These are phyloP conservation scores for Catocala fraxini DNA, from an alignment of 2,888 invertebrate species.

Conservation along the genomic window DNA sequence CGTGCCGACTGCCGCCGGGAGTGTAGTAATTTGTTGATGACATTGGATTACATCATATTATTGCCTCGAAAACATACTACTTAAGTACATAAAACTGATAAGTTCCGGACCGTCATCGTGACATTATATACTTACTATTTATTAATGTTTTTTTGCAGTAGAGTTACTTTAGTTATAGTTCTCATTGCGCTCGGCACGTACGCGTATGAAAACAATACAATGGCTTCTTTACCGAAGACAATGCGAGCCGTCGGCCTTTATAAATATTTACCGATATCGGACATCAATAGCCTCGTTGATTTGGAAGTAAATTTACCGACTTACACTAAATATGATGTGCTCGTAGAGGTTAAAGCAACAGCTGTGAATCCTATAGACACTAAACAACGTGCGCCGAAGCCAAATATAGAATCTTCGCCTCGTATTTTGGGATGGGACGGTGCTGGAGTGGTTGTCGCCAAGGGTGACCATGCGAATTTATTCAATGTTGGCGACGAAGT, in stretches of 20 bases:
- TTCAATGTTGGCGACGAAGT: slow-evolving; percentile 78
- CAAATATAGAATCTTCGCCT: slow-evolving; percentile 63
- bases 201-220: slow-evolving; percentile 31
- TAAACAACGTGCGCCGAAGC: slow-evolving; percentile 74
- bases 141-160: slow-evolving; percentile 15
- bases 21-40: too few species aligned
- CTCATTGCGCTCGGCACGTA: slow-evolving; percentile 17
- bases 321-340: slow-evolving; percentile 64
- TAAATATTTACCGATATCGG: slow-evolving; percentile 76
- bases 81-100: too few species aligned
- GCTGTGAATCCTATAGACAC: slow-evolving; percentile 79
- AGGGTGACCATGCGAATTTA: slow-evolving; percentile 62
- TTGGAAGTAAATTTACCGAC: slow-evolving; percentile 70
- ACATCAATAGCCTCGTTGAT: slow-evolving; percentile 72
- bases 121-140: neutral
- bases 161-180: slow-evolving; percentile 28
- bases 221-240: slow-evolving; percentile 65
- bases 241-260: slow-evolving; percentile 81
- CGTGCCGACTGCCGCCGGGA: too few species aligned
- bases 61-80: too few species aligned
- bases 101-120: neutral
- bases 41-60: too few species aligned
- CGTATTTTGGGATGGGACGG: slow-evolving; percentile 80
- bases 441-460: slow-evolving; percentile 72
- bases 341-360: slow-evolving; percentile 77